phyloP scores from a whole-genome alignment of 2,797 vertebrate genomes.

The Phoeniculus purpureus region DNA sequence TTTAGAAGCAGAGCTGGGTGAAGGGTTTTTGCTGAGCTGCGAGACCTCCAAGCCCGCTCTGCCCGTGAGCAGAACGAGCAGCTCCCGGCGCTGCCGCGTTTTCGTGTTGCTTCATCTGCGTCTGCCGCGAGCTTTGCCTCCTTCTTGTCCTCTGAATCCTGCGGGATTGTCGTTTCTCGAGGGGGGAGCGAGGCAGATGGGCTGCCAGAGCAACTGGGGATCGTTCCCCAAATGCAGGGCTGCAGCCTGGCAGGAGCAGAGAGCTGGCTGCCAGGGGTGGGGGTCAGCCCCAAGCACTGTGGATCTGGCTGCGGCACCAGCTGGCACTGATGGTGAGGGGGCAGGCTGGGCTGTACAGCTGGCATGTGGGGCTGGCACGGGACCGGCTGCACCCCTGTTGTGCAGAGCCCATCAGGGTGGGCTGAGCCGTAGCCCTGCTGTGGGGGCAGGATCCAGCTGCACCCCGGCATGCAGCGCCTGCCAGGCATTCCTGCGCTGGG shows the following conservation, averaged over 20 bases:
- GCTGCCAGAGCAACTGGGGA: background rate
- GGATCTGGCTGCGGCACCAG: background rate
- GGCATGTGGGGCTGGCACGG: fast-evolving
- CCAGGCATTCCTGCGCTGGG: background rate
- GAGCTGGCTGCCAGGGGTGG: fast-evolving
- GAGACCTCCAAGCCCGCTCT: background rate
- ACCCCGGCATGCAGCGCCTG: fast-evolving
- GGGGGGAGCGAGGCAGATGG: background rate
- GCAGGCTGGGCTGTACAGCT: background rate
- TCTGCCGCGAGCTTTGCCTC: background rate
- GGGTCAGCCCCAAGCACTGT: background rate
- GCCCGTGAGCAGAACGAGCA: background rate
- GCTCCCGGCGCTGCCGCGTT: background rate
- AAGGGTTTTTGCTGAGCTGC: background rate
- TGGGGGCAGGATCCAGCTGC: background rate
- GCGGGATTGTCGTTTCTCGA: background rate
- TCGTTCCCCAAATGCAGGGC: background rate
- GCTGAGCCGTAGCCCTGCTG: background rate
- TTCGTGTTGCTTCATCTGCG: background rate
- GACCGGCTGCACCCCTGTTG: fast-evolving
- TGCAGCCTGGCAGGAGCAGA: background rate
- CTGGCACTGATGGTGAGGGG: background rate
- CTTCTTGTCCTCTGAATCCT: background rate
- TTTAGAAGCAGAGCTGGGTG: background rate
- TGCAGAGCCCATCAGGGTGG: fast-evolving